Evolutionary conservation across 2,888 invertebrate species (phyloP), one percentile per base, ranked within the genome.

Genomic region (Pantelozetes paolii): DNA sequence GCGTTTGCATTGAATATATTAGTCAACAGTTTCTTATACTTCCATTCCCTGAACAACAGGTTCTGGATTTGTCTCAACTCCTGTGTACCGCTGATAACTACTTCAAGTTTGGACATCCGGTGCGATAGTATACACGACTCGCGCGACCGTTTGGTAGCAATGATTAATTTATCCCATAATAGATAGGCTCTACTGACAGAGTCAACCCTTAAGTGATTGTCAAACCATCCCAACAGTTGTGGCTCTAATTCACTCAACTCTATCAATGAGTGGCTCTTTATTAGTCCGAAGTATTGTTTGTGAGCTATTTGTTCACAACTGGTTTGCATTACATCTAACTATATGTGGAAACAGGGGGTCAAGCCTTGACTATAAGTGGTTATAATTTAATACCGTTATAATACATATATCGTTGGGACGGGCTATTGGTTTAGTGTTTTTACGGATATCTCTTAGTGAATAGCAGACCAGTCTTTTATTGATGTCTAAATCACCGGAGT

Each of bases 261-360:
- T 1, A 59, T 6, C 59, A 59, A 28, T 18, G 59, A 59, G 28
- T 59, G 30, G n/a, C 59, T 18, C 11, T 9, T 26, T 15, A 59
- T 59, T 59, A 59, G 11, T 6, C 59, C 59, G 18, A 59, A 59
- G 13, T 59, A 59, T 59, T 15, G 6, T 59, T 59, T 59, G 26
- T 13, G 1, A 28, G 11, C 13, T 1, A 28, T 59, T 59, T 59
- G 28, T 26, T 20, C 2, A n/a, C 9, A 5, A n/a, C n/a, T n/a
- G n/a, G n/a, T n/a, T n/a, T n/a, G 6, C 50, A 50, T n/a, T n/a
- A 50, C 50, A n/a, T 50, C 50, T 2, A 50, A 20, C 50, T 50
- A 45, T 45, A 13, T 3, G 15, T 45, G 2, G 50, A 20, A 50
- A 45, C 5, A 45, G 18, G 50, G 18, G 3, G 8, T 18, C 2